Evolutionary conservation across 2,797 vertebrate species (phyloP), one percentile per base, ranked within the genome.

Genomic region (Aratinga solstitialis): DNA sequence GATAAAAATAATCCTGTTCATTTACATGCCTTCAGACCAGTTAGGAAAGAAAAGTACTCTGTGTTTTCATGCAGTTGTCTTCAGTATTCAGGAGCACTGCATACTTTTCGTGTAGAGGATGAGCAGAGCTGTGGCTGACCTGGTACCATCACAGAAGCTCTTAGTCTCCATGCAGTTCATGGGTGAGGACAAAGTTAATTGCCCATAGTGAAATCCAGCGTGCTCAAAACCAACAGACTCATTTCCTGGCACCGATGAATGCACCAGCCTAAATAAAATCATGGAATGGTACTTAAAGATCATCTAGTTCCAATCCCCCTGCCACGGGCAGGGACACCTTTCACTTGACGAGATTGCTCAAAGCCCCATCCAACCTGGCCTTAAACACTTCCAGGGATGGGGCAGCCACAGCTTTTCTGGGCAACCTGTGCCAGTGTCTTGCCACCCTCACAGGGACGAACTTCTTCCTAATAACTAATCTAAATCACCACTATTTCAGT

Each of bases 111-210:
- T 24, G 14, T 69, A 48, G 19, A 22, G 58, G 72, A 24, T 23
- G 6, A 32, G 3, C 50, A 59, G 71, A 65, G 12, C 45, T 75
- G 22, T 56, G 58, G 23, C 23, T 68, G 23, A 81, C 15, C 13
- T 26, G 56, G 23, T 27, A 43, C 22, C 15, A 19, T n/a, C 59
- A 7, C 42, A 51, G 67, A 65, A 68, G 45, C 10, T 75, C 15
- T 65, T 45, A 48, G 13, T 1, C 23, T 1, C 0, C 1, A 0
- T 53, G 7, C n/a, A 67, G 20, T 18, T 71, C 4, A 0, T 2
- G 14, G 38, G 2, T 47, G n/a, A 61, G 58, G 17, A 29, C 4
- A 62, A 10, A 71, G 17, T 34, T 65, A 16, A 14, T 40, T 5
- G 4, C 30, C 18, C 10, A 2, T 21, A n/a, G 18, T 45, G 66